These are phyloP conservation scores for Danaus chrysippus DNA, from an alignment of 2,888 invertebrate genomes.

Conservation along the genomic window DNA sequence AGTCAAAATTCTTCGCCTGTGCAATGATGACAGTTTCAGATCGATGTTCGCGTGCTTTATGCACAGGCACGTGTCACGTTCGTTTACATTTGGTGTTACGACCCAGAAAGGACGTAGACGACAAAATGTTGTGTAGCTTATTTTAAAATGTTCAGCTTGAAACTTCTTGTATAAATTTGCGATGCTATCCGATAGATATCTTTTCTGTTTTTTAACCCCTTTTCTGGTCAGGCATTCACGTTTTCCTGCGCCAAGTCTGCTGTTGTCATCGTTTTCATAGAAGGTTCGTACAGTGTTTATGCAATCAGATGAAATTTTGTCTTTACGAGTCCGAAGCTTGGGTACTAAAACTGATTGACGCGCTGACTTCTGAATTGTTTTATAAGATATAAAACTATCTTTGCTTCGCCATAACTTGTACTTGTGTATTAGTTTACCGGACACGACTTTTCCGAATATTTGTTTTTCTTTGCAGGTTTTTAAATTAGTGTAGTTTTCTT, in stretches of 20 bases:
- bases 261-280: slow-evolving; percentile 32
- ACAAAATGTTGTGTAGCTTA: no score
- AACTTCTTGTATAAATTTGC: neutral
- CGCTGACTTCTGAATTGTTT: no score
- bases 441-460: slow-evolving; percentile 16
- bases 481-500: slow-evolving; percentile 18
- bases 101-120: no score
- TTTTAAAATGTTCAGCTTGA: neutral
- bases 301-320: no score
- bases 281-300: slow-evolving; percentile 1
- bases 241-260: slow-evolving; percentile 28
- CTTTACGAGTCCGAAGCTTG: no score
- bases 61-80: no score
- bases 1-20: no score
- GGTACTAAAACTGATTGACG: no score
- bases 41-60: no score
- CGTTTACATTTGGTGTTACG: no score
- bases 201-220: slow-evolving; percentile 22
- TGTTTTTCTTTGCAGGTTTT: slow-evolving; percentile 18
- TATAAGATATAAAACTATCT: slow-evolving; percentile 1
- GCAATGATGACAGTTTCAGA: no score
- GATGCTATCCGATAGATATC: slow-evolving; percentile 7
- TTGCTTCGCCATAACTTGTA: slow-evolving; percentile 14
- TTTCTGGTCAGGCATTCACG: slow-evolving; percentile 22
- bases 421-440: slow-evolving; percentile 10